Base-by-base conservation (phyloP, 2,888 invertebrate species). In the Strigamia maritima region DNA sequence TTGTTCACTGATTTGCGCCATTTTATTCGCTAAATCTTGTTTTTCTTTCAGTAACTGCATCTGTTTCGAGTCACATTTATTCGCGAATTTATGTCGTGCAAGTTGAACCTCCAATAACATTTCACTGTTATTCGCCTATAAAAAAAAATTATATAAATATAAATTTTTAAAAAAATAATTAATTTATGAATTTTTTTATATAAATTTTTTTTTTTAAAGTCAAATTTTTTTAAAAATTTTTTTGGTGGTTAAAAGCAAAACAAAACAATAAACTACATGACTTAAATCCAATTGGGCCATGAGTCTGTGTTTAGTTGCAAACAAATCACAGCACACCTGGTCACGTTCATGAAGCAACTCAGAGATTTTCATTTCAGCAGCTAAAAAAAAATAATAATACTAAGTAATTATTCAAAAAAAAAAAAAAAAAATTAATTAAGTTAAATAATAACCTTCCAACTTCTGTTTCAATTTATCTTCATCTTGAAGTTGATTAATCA, bases 301-400 rank as follows among this genome's bases (percentile, higher is more conserved):
- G n/a, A 76, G 76, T 76, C 24, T 76, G 24, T 76, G 76, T 35
- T 76, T 76, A 16, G 76, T 76, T 16, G 76, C 76, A 76, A n/a
- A 76, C 76, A 76, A 76, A 76, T 76, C 76, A 24, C 38, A 35
- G 38, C 38, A 76, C n/a, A 76, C 24, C 38, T 76, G 76, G 16
- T 76, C 76, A 6, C 38, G 28, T 16, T 76, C 76, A 35, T 35
- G 16, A 14, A 76, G 35, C 16, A 76, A 12, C 38, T 76, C 76
- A 6, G n/a, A n/a, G 28, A 76, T 76, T 12, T 76, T 76, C n/a
- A 16, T 7, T 76, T 76, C 76, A 6, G 76, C 76, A 6, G 24
- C 76, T 76, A 24, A 19, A 28, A 76, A 76, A 76, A 76, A 24
- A 38, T 16, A 19, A 24, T 12, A 8, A 24, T 10, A 12, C 19